Evolutionary conservation across 2,797 vertebrate genomes (phyloP).

Genomic region (Morelia viridis): DNA sequence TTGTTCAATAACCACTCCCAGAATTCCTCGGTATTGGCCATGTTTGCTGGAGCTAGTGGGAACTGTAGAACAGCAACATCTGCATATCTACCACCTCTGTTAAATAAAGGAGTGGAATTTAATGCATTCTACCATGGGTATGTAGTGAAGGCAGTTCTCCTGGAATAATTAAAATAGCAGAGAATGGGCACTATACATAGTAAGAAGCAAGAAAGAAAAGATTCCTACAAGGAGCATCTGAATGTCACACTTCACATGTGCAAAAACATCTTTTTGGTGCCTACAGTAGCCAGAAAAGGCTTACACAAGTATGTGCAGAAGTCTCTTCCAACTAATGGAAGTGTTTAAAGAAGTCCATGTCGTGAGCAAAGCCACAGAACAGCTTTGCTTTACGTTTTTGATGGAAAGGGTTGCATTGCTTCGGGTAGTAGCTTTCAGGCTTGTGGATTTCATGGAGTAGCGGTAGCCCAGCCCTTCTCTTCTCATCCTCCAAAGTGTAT

Average conservation of each 20-base stretch:
- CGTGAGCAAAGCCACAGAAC: neutral
- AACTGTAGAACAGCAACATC: neutral
- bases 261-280: neutral
- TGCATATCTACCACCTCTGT: neutral
- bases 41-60: neutral
- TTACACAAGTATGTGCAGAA: neutral
- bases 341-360: neutral
- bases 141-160: neutral
- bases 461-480: neutral
- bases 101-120: neutral
- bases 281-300: neutral
- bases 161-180: neutral
- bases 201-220: neutral
- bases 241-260: neutral
- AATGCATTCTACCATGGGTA: constrained; percentile 48
- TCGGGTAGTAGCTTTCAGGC: neutral
- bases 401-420: neutral
- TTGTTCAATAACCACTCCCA: neutral
- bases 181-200: neutral
- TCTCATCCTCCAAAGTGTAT: constrained; percentile 15
- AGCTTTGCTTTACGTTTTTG: neutral
- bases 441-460: neutral
- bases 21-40: neutral
- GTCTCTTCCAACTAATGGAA: neutral
- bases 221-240: neutral